Conservation (phyloP, 2,888 invertebrate genomes). For the Lepidocyrtinus sp. region DNA sequence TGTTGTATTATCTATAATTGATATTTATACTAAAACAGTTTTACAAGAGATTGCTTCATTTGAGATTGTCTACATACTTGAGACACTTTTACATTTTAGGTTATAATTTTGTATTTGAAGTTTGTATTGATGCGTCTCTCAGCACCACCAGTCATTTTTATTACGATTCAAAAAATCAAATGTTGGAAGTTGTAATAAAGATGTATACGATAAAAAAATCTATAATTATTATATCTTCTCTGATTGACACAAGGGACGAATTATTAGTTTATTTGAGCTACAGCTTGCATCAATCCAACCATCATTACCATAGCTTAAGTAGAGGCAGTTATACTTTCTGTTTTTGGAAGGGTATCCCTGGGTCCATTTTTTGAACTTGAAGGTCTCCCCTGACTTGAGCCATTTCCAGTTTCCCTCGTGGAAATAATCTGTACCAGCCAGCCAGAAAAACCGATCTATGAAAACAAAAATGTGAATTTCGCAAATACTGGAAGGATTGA, state of each 20-base stretch:
- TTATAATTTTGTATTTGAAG: background rate
- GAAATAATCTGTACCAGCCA: conserved; percentile 61
- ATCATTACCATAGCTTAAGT: conserved; percentile 60
- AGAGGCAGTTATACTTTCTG: conserved; percentile 54
- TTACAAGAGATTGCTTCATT: too few species aligned
- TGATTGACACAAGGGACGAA: conserved; percentile 55
- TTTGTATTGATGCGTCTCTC: conserved; percentile 23
- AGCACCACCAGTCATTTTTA: background rate
- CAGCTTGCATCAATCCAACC: conserved; percentile 62
- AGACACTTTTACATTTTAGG: background rate
- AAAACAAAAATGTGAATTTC: background rate
- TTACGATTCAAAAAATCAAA: too few species aligned
- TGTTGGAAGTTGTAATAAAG: background rate
- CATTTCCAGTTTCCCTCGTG: conserved; percentile 60
- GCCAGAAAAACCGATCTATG: conserved; percentile 59
- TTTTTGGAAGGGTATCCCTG: conserved; percentile 59
- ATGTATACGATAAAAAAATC: background rate
- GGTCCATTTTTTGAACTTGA: conserved; percentile 57
- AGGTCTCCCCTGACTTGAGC: conserved; percentile 49
- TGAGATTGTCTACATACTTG: conserved; percentile 3
- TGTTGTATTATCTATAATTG: too few species aligned
- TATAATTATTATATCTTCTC: background rate
- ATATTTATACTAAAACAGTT: too few species aligned
- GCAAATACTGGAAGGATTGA: background rate
- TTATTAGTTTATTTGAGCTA: conserved; percentile 51